Conservation (phyloP, 1,140 invertebrate genomes). For the Hypothenemus hampei region DNA sequence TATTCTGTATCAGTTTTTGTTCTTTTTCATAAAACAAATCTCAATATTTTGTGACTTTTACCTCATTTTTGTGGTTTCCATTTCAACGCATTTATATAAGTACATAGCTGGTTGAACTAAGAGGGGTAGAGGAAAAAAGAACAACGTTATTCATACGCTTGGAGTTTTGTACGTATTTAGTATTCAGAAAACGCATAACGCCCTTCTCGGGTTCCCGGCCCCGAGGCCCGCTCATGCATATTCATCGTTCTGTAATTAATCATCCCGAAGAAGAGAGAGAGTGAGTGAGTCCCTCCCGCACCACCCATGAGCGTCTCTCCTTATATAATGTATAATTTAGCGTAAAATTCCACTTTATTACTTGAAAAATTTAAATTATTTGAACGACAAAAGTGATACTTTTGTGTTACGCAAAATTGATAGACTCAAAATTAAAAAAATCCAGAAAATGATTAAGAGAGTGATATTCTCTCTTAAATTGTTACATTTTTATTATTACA, state of each 20-base stretch:
- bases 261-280: constrained; percentile 28
- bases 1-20: no score
- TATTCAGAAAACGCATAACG: constrained; percentile 38
- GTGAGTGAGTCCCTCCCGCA: neutral
- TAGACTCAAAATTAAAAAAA: neutral
- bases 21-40: no score
- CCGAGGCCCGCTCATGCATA: constrained; percentile 36
- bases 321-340: neutral
- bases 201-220: constrained; percentile 17
- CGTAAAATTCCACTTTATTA: neutral
- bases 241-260: constrained; percentile 41
- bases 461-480: no score
- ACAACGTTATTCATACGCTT: constrained; percentile 24
- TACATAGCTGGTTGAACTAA: no score
- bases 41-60: no score
- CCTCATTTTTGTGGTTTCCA: neutral
- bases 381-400: neutral
- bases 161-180: constrained; percentile 37
- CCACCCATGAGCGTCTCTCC: constrained; percentile 2
- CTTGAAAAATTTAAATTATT: neutral
- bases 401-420: neutral
- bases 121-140: no score
- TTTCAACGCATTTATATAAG: constrained; percentile 1
- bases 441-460: no score
- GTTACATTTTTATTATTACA: no score